Conservation (phyloP, 2,797 vertebrate genomes). For the Petrocephalus schoutedeni region DNA sequence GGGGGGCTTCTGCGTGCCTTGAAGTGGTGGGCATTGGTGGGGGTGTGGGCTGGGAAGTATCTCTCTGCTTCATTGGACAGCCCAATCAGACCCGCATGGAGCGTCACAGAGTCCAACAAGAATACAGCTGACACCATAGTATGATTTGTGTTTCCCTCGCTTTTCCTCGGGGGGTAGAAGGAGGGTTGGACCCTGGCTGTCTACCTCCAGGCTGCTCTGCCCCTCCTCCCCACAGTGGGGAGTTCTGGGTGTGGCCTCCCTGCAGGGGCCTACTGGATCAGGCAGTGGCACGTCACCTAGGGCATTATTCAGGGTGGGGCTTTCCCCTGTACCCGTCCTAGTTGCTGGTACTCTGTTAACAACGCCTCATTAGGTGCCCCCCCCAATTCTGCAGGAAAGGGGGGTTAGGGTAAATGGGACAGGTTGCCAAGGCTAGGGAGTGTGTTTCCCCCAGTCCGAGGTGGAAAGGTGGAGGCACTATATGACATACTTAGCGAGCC, state of each 20-base stretch:
- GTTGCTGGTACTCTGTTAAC: slow-evolving; percentile 45
- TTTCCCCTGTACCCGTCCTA: slow-evolving; percentile 41
- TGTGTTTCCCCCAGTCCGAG: slow-evolving; percentile 16
- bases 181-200: slow-evolving; percentile 55
- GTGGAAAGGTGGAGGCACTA: background rate
- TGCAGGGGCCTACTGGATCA: background rate
- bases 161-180: no score
- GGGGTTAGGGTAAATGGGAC: slow-evolving; percentile 42
- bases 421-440: slow-evolving; percentile 21
- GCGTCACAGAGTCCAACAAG: slow-evolving; percentile 34
- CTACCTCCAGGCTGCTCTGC: slow-evolving; percentile 37
- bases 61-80: slow-evolving; percentile 59
- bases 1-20: slow-evolving; percentile 22
- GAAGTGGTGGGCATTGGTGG: slow-evolving; percentile 44
- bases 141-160: slow-evolving; percentile 30
- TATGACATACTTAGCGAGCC: background rate
- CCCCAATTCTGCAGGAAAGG: slow-evolving; percentile 39
- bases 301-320: slow-evolving; percentile 49
- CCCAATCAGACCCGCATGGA: slow-evolving; percentile 20
- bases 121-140: slow-evolving; percentile 13
- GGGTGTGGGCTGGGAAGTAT: slow-evolving; percentile 52
- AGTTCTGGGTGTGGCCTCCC: background rate
- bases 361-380: slow-evolving; percentile 49
- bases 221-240: background rate
- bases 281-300: slow-evolving; percentile 24